Percentiles rank a stretch among this genome's conserved stretches.
Evolutionary conservation across 2,888 invertebrate species (phyloP).

Genomic region (Cerceris ruficornis): DNA sequence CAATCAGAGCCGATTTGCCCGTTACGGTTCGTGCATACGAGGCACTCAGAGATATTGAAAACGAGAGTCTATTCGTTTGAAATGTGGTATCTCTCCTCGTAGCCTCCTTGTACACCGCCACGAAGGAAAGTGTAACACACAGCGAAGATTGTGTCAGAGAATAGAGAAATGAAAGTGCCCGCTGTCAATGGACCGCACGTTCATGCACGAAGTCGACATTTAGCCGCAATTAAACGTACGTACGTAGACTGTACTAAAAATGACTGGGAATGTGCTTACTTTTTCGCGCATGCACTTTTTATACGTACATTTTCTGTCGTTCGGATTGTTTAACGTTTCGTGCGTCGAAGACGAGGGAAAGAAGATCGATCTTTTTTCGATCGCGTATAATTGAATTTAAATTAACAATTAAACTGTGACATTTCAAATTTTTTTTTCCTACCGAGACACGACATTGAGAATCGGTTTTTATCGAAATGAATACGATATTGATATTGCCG

Average conservation of each 20-base stretch:
- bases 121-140: conserved; percentile 78
- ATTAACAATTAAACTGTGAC: no score
- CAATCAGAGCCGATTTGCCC: conserved; percentile 52
- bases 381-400: no score
- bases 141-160: conserved; percentile 76
- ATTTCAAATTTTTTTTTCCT: no score
- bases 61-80: conserved; percentile 59
- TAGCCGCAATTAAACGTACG: conserved; percentile 40
- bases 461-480: no score
- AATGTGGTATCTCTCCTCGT: conserved; percentile 34
- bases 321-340: no score
- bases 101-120: conserved; percentile 43
- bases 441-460: no score
- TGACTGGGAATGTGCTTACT: not conserved
- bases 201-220: conserved; percentile 52
- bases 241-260: conserved; percentile 1
- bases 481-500: no score
- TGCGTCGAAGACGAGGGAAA: no score
- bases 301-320: no score
- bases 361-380: no score
- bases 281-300: not conserved
- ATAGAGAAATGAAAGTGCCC: conserved; percentile 78
- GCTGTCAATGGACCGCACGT: conserved; percentile 59
- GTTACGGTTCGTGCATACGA: conserved; percentile 53
- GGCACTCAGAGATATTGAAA: conserved; percentile 62